Evolutionary conservation across 2,888 invertebrate genomes (phyloP).

Genomic region (Noctua pronuba): DNA sequence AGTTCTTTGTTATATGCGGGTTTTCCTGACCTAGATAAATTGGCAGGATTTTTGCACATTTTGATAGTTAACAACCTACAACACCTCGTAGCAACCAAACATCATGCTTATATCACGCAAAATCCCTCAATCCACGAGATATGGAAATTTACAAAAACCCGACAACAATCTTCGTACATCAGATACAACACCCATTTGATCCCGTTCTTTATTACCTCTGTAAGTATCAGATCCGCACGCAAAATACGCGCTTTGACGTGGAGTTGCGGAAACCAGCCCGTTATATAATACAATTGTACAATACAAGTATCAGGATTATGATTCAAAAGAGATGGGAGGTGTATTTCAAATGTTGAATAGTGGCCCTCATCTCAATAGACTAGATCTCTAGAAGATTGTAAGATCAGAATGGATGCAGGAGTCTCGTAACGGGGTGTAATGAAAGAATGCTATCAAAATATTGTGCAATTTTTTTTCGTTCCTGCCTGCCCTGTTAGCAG

Average conservation of each 20-base stretch:
- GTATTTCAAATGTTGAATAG: not conserved
- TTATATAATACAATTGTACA: too few relatives aligned
- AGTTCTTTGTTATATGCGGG: too few relatives aligned
- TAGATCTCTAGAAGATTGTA: not conserved
- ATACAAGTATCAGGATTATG: not conserved
- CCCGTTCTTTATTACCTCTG: not conserved
- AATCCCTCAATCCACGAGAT: not conserved
- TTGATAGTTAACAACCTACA: not conserved
- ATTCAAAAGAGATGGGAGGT: not conserved
- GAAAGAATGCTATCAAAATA: not conserved
- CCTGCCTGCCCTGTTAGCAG: slow-evolving; percentile 11
- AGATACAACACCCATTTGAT: not conserved
- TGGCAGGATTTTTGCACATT: not conserved
- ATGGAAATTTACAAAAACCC: not conserved
- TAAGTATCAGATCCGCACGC: too few relatives aligned
- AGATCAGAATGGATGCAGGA: too few relatives aligned
- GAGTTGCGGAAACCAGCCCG: too few relatives aligned
- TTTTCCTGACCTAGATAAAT: not conserved
- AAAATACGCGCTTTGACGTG: too few relatives aligned
- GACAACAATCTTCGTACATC: not conserved
- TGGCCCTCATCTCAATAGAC: not conserved
- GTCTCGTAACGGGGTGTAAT: not conserved
- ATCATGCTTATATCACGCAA: too few relatives aligned
- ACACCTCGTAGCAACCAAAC: not conserved
- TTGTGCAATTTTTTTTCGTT: not conserved